Conservation (phyloP, 2,113 vertebrate species). For the Corynorhinus townsendii region DNA sequence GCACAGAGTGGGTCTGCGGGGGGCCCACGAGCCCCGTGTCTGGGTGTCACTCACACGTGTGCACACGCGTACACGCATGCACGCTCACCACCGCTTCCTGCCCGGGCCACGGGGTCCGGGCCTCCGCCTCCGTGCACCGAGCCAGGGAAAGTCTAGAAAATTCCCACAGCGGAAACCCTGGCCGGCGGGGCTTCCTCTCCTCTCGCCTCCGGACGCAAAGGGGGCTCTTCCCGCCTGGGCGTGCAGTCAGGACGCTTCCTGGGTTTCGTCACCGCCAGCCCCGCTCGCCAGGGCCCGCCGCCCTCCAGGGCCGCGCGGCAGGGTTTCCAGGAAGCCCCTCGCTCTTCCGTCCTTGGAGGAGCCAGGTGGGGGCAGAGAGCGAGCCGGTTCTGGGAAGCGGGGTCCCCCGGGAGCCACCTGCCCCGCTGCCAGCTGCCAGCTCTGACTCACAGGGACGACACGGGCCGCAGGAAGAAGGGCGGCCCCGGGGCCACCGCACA, state of each 20-base stretch:
- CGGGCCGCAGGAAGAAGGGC: not conserved
- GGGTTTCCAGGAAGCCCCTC: conserved; percentile 42
- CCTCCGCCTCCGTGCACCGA: not conserved
- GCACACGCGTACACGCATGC: fast-evolving
- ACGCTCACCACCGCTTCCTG: not conserved
- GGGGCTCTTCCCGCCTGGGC: not conserved
- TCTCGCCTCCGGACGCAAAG: not conserved
- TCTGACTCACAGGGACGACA: not conserved
- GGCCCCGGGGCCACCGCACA: fast-evolving
- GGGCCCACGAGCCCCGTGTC: fast-evolving
- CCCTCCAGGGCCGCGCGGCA: not conserved
- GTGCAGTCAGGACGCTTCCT: not conserved
- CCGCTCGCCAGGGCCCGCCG: not conserved
- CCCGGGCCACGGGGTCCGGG: not conserved
- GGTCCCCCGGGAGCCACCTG: not conserved
- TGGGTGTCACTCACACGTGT: not conserved
- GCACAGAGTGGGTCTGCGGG: fast-evolving
- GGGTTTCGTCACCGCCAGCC: not conserved
- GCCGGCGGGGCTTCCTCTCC: not conserved
- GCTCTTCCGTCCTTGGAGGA: not conserved
- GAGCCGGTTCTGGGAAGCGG: conserved; percentile 3
- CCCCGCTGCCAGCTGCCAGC: not conserved
- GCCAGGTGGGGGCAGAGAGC: not conserved
- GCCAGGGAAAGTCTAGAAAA: not conserved
- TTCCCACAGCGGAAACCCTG: not conserved